Evolutionary conservation across 2,113 vertebrate genomes (phyloP).

Genomic region (Rhombomys opimus): DNA sequence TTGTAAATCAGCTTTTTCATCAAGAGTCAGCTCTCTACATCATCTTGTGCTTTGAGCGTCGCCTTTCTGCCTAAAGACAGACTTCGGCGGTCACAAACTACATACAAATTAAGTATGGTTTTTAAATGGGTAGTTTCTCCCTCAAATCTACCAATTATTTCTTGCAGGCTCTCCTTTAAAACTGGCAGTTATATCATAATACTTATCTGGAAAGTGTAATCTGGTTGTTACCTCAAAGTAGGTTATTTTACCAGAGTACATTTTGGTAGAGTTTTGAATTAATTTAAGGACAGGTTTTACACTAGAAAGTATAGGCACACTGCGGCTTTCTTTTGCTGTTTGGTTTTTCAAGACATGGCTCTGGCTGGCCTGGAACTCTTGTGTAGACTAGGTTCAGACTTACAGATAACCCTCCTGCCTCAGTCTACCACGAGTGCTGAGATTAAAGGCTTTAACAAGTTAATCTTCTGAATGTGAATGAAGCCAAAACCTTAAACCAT

Average conservation of each 20-base stretch:
- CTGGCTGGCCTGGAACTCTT: not conserved
- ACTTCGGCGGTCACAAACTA: not conserved
- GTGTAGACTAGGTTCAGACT: not conserved
- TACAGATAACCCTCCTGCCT: not conserved
- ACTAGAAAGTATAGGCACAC: not conserved
- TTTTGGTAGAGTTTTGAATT: not conserved
- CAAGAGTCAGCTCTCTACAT: not conserved
- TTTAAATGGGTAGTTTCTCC: constrained; percentile 8
- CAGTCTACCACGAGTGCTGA: not conserved
- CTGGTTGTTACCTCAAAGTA: not conserved
- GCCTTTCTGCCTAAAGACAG: not conserved
- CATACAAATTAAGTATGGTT: not conserved
- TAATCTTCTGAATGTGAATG: not conserved
- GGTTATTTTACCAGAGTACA: not conserved
- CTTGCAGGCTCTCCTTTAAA: constrained; percentile 5
- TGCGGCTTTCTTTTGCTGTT: not conserved
- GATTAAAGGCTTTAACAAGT: not conserved
- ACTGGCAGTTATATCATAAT: not conserved
- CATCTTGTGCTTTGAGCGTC: not conserved
- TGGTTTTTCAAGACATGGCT: not conserved
- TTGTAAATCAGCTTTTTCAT: not conserved
- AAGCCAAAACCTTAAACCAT: constrained; percentile 26
- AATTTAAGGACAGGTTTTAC: not conserved
- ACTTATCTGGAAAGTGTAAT: not conserved
- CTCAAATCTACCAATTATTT: not conserved